phyloP scores from a whole-genome alignment of 2,797 vertebrate species.

The Cottoperca gobio region DNA sequence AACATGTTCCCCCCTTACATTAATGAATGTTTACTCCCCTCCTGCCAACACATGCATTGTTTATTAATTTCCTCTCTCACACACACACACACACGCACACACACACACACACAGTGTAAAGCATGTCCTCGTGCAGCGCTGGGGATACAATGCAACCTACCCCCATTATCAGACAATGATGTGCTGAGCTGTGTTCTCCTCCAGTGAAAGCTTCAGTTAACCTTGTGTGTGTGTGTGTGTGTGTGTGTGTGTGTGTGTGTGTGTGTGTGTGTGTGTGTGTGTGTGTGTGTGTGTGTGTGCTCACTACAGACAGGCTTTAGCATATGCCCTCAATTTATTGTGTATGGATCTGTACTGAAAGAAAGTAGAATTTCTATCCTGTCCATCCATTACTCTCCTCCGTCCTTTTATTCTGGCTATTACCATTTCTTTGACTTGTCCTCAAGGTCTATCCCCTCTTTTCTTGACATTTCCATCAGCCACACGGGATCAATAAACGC shows the following conservation, averaged over 20 bases:
- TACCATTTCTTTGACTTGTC: conserved; percentile 51
- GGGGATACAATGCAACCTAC: conserved; percentile 61
- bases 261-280: conserved; percentile 59
- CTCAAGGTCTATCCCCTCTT: conserved; percentile 32
- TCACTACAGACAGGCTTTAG: conserved; percentile 69
- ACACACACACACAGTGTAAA: conserved; percentile 1
- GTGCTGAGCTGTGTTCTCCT: conserved; percentile 65
- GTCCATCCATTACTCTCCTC: conserved; percentile 9
- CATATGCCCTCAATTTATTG: conserved; percentile 52
- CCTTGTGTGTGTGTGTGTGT: conserved; percentile 55
- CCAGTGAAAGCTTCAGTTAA: conserved; percentile 66
- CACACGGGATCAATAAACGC: conserved; percentile 73
- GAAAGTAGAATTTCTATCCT: conserved; percentile 26
- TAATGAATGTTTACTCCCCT: conserved; percentile 58
- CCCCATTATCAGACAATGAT: conserved; percentile 74
- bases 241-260: conserved; percentile 40
- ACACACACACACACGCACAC: not conserved
- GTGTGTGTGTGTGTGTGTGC: conserved; percentile 57
- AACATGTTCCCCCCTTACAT: conserved; percentile 59
- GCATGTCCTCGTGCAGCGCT: conserved; percentile 21
- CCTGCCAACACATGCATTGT: conserved; percentile 27
- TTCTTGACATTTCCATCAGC: conserved; percentile 78
- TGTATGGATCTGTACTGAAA: conserved; percentile 48
- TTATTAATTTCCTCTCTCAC: conserved; percentile 49
- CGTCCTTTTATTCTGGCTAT: conserved; percentile 42